Evolutionary conservation across 1,140 invertebrate species (phyloP).

Genomic region (Lanistes nyassanus): DNA sequence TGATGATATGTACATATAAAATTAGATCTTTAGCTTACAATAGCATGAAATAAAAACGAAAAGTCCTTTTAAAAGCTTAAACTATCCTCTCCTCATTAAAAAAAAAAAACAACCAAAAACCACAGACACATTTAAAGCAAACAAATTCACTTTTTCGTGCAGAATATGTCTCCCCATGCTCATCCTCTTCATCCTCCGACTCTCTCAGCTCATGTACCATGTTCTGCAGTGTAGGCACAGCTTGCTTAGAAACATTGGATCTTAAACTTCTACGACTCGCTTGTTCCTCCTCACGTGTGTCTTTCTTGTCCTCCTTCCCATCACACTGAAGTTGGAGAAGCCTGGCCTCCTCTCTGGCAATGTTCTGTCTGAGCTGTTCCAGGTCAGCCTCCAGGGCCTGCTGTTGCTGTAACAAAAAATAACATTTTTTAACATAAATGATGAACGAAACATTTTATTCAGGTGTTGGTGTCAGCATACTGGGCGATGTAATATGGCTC

Average conservation of each 20-base stretch:
- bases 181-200: background rate
- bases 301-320: too few species aligned
- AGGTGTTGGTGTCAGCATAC: too few species aligned
- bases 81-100: too few species aligned
- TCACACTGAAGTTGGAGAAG: background rate
- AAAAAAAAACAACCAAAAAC: background rate
- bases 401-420: constrained; percentile 29
- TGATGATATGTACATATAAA: too few species aligned
- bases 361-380: constrained; percentile 30
- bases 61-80: too few species aligned
- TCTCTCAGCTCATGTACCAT: background rate
- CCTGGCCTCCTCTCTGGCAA: constrained; percentile 33
- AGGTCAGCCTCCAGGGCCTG: constrained; percentile 28
- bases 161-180: background rate
- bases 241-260: background rate
- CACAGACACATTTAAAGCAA: background rate
- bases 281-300: too few species aligned
- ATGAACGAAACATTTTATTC: too few species aligned
- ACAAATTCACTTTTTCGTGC: background rate
- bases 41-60: too few species aligned
- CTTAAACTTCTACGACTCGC: too few species aligned
- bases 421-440: too few species aligned
- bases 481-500: too few species aligned
- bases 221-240: background rate
- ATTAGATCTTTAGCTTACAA: too few species aligned